Evolutionary conservation across 2,888 invertebrate genomes (phyloP).

Genomic region (Horisme vitalbata): DNA sequence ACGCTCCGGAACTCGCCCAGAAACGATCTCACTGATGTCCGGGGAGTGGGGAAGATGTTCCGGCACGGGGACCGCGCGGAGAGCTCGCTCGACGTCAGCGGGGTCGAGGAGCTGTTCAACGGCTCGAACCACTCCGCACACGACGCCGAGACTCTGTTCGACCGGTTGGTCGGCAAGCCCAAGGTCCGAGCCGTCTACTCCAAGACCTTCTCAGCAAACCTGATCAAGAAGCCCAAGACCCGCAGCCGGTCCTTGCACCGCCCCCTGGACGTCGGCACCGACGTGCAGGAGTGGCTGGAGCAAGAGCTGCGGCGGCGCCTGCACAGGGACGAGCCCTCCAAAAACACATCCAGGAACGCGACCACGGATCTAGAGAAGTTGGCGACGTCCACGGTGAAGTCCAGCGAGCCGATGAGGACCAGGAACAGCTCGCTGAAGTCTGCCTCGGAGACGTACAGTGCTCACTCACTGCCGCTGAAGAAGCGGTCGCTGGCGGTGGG

Average conservation of each 20-base stretch:
- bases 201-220: constrained; percentile 49
- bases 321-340: constrained; percentile 28
- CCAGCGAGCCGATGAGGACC: constrained; percentile 43
- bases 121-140: constrained; percentile 37
- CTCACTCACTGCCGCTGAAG: constrained; percentile 59
- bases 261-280: constrained; percentile 46
- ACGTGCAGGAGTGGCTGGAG: constrained; percentile 61
- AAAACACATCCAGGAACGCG: constrained; percentile 23
- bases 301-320: constrained; percentile 46
- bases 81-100: constrained; percentile 55
- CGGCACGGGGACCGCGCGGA: constrained; percentile 33
- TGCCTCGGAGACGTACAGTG: constrained; percentile 47
- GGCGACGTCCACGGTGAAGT: constrained; percentile 53
- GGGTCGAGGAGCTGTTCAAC: constrained; percentile 61
- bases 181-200: constrained; percentile 53
- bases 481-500: constrained; percentile 53
- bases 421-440: constrained; percentile 45
- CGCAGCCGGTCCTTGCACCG: constrained; percentile 44
- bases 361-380: constrained; percentile 51
- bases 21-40: constrained; percentile 59
- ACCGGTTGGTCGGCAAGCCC: constrained; percentile 54
- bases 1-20: constrained; percentile 45
- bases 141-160: constrained; percentile 51
- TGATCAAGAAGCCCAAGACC: constrained; percentile 30
- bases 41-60: constrained; percentile 57